Percentiles rank a stretch among this genome's conserved stretches.
phyloP scores from a whole-genome alignment of 2,888 invertebrate species.

The Helicoverpa assulta region DNA sequence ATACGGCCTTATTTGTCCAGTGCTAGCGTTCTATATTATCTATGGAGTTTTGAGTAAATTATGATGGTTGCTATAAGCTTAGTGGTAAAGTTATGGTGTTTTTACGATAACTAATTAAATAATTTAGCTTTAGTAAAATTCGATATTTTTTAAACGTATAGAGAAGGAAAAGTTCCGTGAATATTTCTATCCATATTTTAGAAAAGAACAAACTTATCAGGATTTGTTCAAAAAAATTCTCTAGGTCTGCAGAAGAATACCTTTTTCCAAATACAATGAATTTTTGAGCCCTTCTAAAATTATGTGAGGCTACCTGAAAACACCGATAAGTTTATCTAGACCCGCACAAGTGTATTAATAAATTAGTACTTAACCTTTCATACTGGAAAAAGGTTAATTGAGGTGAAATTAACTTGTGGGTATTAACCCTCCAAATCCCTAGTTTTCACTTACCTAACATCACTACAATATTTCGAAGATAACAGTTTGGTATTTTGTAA shows the following conservation, averaged over 20 bases:
- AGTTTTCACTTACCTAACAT: neutral
- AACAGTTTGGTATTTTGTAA: neutral
- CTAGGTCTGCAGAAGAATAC: too few relatives aligned
- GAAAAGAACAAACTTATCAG: too few relatives aligned
- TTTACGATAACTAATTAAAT: too few relatives aligned
- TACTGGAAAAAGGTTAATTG: neutral
- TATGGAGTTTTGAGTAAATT: constrained; percentile 14
- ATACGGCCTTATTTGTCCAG: constrained; percentile 18
- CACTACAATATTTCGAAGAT: neutral
- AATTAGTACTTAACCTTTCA: neutral
- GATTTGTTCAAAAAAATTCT: too few relatives aligned
- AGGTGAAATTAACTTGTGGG: neutral
- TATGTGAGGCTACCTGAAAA: neutral
- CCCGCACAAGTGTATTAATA: neutral
- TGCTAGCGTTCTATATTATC: constrained; percentile 15
- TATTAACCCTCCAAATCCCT: neutral
- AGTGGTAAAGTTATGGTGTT: too few relatives aligned
- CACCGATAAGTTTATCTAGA: neutral
- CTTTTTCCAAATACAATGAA: too few relatives aligned
- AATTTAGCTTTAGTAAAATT: too few relatives aligned
- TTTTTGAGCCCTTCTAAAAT: too few relatives aligned
- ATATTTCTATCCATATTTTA: too few relatives aligned
- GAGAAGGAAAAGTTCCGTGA: too few relatives aligned
- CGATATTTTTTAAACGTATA: too few relatives aligned
- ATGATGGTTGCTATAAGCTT: neutral